Percentiles rank a stretch among this genome's conserved stretches.
Evolutionary conservation across 2,113 vertebrate species (phyloP).

Genomic region (Athene cunicularia): DNA sequence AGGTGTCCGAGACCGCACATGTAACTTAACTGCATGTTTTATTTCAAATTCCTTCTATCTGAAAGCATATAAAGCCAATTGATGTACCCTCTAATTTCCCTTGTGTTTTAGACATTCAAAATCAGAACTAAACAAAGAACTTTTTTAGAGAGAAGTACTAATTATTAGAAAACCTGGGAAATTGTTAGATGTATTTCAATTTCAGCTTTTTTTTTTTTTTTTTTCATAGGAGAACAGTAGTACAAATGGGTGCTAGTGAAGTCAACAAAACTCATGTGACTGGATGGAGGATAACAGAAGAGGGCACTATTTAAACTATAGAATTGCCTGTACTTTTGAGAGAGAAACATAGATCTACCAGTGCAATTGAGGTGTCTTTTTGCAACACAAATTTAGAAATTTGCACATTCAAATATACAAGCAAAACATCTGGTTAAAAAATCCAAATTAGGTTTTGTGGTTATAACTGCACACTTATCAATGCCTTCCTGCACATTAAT

Average conservation of each 20-base stretch:
- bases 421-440: neutral
- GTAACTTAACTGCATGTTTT: neutral
- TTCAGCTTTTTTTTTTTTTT: neutral
- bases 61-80: neutral
- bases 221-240: neutral
- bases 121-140: neutral
- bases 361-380: neutral
- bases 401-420: neutral
- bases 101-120: neutral
- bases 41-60: neutral
- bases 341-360: neutral
- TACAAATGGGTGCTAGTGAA: neutral
- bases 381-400: neutral
- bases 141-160: neutral
- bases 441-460: neutral
- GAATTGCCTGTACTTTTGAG: slow-evolving; percentile 12
- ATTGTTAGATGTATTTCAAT: neutral
- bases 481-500: neutral
- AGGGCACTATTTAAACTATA: neutral
- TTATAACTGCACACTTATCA: neutral
- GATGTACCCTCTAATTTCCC: neutral
- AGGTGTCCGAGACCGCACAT: neutral
- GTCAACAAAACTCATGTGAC: neutral
- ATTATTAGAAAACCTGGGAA: neutral
- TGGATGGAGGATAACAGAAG: neutral